Conservation (phyloP, 2,888 invertebrate species). For the Microchrysa polita region DNA sequence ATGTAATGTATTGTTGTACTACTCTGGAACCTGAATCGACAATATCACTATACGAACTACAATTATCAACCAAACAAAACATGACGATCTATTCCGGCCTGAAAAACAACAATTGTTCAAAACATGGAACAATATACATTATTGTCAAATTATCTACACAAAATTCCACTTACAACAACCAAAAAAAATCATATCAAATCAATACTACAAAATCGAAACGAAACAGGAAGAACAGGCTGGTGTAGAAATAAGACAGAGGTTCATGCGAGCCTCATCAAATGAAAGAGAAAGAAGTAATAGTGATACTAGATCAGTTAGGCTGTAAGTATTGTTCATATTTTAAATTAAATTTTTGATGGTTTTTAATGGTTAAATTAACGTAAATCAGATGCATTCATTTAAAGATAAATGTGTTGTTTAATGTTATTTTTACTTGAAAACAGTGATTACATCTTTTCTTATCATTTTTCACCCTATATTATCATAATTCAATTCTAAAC, state of each 20-base stretch:
- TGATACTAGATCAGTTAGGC: constrained; percentile 58
- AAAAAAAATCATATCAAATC: constrained; percentile 48
- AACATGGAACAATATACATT: constrained; percentile 22
- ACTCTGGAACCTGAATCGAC: constrained; percentile 48
- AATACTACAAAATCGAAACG: constrained; percentile 35
- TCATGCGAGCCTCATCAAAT: constrained; percentile 56
- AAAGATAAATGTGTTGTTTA: neutral
- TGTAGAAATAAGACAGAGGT: constrained; percentile 64
- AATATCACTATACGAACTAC: constrained; percentile 46
- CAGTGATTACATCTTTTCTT: too few species aligned
- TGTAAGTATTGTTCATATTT: constrained; percentile 54
- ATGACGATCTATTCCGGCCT: constrained; percentile 37
- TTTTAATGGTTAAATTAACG: too few species aligned
- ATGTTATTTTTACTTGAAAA: too few species aligned
- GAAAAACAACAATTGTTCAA: neutral
- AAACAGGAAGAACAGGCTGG: constrained; percentile 70
- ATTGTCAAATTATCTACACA: constrained; percentile 30
- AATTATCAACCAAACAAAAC: constrained; percentile 17
- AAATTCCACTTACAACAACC: constrained; percentile 21
- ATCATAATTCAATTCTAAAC: too few species aligned
- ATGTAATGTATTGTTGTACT: constrained; percentile 44
- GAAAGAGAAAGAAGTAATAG: constrained; percentile 58
- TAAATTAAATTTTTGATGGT: too few species aligned
- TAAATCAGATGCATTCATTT: constrained; percentile 22
- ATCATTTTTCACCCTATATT: too few species aligned